Conservation (phyloP, 2,797 vertebrate genomes). For the Paguma larvata region DNA sequence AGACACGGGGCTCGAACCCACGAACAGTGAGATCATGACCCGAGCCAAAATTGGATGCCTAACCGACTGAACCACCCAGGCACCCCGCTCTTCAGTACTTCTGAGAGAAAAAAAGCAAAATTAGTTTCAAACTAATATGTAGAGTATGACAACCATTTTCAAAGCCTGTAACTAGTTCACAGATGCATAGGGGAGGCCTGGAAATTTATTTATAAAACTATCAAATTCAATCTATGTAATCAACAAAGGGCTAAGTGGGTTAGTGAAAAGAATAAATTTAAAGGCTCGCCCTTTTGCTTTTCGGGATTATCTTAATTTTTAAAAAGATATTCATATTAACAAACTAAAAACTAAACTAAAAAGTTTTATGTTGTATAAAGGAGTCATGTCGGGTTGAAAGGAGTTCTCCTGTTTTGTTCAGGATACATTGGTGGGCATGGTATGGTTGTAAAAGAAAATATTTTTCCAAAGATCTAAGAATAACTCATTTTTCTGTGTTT, state of each 20-base stretch:
- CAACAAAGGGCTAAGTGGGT: background rate
- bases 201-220: background rate
- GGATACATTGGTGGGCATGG: background rate
- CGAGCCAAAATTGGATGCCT: no score
- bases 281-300: background rate
- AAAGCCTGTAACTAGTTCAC: background rate
- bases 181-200: background rate
- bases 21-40: no score
- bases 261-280: background rate
- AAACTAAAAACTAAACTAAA: background rate
- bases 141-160: background rate
- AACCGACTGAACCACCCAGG: no score
- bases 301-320: background rate
- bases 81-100: no score
- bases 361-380: background rate
- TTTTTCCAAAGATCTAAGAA: background rate
- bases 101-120: background rate
- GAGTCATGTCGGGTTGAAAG: background rate
- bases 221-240: background rate
- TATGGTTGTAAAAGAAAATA: background rate
- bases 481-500: background rate
- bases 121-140: constrained; percentile 9
- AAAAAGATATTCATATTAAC: background rate
- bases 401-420: background rate
- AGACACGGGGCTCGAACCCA: no score